phyloP scores from a whole-genome alignment of 2,888 invertebrate genomes.

The Morpho deidamia region DNA sequence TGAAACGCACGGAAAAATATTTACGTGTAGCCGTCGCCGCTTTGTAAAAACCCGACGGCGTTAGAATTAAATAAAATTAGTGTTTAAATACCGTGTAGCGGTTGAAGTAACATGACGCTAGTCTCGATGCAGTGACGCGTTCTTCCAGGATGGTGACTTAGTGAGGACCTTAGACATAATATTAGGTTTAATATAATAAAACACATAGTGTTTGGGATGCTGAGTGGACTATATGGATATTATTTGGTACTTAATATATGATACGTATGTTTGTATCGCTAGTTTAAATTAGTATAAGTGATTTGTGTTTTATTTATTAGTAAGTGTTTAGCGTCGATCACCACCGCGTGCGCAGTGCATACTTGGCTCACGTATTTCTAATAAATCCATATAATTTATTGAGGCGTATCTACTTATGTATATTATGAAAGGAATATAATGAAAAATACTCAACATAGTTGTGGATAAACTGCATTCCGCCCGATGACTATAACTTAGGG shows the following conservation, averaged over 20 bases:
- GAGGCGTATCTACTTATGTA: conserved; percentile 71
- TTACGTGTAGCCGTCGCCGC: background rate
- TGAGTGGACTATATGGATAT: conserved; percentile 35
- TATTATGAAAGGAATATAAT: conserved; percentile 59
- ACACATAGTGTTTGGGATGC: conserved; percentile 63
- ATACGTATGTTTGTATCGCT: conserved; percentile 64
- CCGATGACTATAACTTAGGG: conserved; percentile 76
- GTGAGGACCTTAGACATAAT: conserved; percentile 38
- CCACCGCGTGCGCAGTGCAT: conserved; percentile 41
- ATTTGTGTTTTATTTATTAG: conserved; percentile 48
- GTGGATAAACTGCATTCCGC: conserved; percentile 79
- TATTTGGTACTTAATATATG: conserved; percentile 60
- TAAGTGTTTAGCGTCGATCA: conserved; percentile 48
- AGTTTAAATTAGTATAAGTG: conserved; percentile 50
- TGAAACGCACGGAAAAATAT: background rate
- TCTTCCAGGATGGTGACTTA: conserved; percentile 58
- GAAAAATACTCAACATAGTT: conserved; percentile 76
- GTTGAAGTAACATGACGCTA: conserved; percentile 41
- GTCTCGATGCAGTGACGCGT: conserved; percentile 55
- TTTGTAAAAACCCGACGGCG: conserved; percentile 1
- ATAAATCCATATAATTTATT: conserved; percentile 63
- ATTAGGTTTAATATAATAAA: conserved; percentile 35
- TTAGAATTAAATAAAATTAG: conserved; percentile 12
- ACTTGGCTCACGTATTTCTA: conserved; percentile 52
- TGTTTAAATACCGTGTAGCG: conserved; percentile 38